phyloP scores from a whole-genome alignment of 2,888 invertebrate genomes.

The Leptopilina drosophilae region DNA sequence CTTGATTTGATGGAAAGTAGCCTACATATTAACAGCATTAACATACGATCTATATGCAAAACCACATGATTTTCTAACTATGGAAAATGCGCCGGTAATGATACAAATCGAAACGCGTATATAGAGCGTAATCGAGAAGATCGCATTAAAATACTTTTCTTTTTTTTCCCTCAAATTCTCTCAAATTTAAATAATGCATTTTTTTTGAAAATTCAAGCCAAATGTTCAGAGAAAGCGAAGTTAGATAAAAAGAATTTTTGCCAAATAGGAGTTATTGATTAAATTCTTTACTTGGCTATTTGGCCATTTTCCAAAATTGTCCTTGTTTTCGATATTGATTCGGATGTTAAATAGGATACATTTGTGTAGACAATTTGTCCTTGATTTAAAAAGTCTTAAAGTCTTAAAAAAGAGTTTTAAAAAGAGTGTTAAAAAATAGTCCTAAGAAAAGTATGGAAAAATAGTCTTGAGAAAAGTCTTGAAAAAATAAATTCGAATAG shows the following conservation, averaged over 20 bases:
- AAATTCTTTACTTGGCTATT: background rate
- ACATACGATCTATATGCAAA: slow-evolving; percentile 66
- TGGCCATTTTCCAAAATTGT: slow-evolving; percentile 9
- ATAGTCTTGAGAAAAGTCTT: background rate
- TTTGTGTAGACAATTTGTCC: background rate
- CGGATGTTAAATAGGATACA: slow-evolving; percentile 5
- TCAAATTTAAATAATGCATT: background rate
- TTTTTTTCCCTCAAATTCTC: background rate
- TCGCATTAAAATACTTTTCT: background rate
- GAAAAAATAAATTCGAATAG: no score
- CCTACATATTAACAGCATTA: slow-evolving; percentile 62
- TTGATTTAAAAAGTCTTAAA: background rate
- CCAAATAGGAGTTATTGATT: slow-evolving; percentile 5
- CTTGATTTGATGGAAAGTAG: slow-evolving; percentile 65
- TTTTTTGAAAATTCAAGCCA: background rate
- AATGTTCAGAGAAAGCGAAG: background rate
- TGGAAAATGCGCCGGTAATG: slow-evolving; percentile 54
- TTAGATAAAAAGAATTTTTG: background rate
- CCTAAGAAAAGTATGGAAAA: background rate
- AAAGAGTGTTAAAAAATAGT: no score
- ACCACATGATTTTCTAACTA: slow-evolving; percentile 61
- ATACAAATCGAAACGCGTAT: slow-evolving; percentile 19
- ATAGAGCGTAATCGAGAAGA: slow-evolving; percentile 8
- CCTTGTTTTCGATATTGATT: background rate
- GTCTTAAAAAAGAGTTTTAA: background rate